phyloP scores from a whole-genome alignment of 1,140 invertebrate species.

The Temnothorax curvispinosus region DNA sequence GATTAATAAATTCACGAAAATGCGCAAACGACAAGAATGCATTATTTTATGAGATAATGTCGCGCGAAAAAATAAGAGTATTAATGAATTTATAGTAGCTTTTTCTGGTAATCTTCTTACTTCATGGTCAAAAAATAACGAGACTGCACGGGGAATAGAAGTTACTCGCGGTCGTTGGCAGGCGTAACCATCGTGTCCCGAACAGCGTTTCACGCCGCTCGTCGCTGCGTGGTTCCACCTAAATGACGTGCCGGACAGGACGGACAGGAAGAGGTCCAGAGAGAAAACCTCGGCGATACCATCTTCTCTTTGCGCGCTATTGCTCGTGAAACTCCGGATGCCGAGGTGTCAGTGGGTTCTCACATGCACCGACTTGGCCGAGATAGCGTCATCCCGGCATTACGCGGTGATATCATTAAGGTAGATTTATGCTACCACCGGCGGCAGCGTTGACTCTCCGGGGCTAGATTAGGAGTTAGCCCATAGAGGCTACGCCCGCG shows the following conservation, averaged over 20 bases:
- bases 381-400: constrained; percentile 80
- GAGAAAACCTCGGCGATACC: constrained; percentile 71
- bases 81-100: background rate
- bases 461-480: constrained; percentile 65
- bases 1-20: background rate
- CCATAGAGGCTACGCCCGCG: constrained; percentile 43
- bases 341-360: constrained; percentile 81
- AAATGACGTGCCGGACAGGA: constrained; percentile 49
- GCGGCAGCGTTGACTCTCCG: constrained; percentile 29
- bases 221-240: constrained; percentile 35
- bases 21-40: background rate
- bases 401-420: constrained; percentile 81
- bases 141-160: background rate
- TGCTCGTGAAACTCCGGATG: constrained; percentile 70
- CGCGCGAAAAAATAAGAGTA: background rate
- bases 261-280: constrained; percentile 40
- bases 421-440: constrained; percentile 80
- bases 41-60: background rate
- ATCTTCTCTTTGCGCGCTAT: constrained; percentile 75
- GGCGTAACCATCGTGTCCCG: constrained; percentile 27
- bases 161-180: constrained; percentile 32
- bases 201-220: constrained; percentile 8
- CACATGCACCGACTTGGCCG: constrained; percentile 74
- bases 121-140: background rate
- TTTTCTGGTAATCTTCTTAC: background rate